These are phyloP conservation scores for Bagarius yarrelli DNA, from an alignment of 2,113 vertebrate genomes.

Conservation along the genomic window DNA sequence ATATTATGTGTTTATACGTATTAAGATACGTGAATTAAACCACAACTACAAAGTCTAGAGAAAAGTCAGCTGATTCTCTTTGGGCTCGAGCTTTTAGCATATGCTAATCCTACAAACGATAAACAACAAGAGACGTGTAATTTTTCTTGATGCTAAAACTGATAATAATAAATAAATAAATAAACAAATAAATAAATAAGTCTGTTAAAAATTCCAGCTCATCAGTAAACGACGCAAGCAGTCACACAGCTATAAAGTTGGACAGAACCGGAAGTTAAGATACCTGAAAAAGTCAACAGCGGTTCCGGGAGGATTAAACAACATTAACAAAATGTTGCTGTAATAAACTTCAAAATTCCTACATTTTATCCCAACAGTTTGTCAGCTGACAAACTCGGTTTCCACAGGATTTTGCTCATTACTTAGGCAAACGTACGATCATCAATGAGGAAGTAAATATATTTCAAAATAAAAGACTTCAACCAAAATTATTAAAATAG, in stretches of 20 bases:
- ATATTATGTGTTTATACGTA: background rate
- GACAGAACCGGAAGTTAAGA: background rate
- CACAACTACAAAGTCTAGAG: background rate
- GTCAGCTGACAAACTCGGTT: constrained; percentile 3
- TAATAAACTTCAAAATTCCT: background rate
- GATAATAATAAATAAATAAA: background rate
- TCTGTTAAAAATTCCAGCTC: background rate
- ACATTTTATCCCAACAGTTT: background rate
- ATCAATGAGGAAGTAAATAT: background rate
- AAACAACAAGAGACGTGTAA: too few species aligned
- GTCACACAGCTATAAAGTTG: background rate
- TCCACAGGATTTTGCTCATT: background rate
- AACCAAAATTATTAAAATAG: too few species aligned
- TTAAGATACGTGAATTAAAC: background rate
- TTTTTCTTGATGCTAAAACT: background rate
- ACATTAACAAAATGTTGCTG: background rate
- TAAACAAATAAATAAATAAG: background rate
- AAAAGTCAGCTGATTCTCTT: constrained; percentile 9
- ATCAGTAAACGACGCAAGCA: background rate
- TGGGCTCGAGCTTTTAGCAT: background rate
- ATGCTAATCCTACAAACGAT: background rate
- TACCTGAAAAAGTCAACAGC: background rate
- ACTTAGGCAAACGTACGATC: background rate
- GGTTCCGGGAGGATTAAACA: background rate
- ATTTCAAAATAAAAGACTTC: constrained; percentile 3